Base-by-base conservation (phyloP, 2,888 invertebrate species). In the Hirtodrosophila alboralis region DNA sequence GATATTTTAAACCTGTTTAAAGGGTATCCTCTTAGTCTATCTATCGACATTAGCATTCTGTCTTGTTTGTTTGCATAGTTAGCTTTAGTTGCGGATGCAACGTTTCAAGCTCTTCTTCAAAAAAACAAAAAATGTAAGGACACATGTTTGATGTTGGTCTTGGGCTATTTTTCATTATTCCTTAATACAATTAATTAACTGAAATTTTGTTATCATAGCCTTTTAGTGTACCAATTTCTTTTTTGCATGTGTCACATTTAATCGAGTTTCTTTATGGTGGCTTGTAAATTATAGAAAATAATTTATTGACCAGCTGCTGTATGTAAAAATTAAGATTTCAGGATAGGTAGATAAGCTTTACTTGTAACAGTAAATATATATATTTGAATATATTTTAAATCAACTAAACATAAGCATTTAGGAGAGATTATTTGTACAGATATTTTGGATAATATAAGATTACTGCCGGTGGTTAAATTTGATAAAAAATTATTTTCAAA, bases 141-240 rank as follows among this genome's bases (percentile, higher is more conserved):
- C 58, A 40, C 31, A 52, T 57, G 47, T 45, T 12, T 16, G 40
- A 31, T 36, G 5, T 13, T 33, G 73, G 59, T 59, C 74, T 57
- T 68, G 30, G 58, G 54, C 53, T 38, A 61, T 71, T 68, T 72
- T 59, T 62, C 59, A 64, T 61, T 71, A 60, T 58, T 58, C 61
- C 56, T 72, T 75, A 78, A 78, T 69, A 67, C 60, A 81, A 68
- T 81, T 69, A 57, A 78, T 83, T 78, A 78, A 44, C 31, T 31
- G 23, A 33, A 43, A 58, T 54, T 30, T 47, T 57, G 51, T 56
- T 48, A 14, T 26, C 41, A 28, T 44, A 49, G 48, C 40, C 52
- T 58, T 53, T 53, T 51, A 58, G 54, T 33, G 37, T 16, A n/a
- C 41, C 26, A 58, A 31, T 34, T 5, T n/a, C n/a, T n/a, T n/a